Evolutionary conservation across 2,888 invertebrate species (phyloP), one percentile per base, ranked within the genome.

Genomic region (Strigamia crassipes): DNA sequence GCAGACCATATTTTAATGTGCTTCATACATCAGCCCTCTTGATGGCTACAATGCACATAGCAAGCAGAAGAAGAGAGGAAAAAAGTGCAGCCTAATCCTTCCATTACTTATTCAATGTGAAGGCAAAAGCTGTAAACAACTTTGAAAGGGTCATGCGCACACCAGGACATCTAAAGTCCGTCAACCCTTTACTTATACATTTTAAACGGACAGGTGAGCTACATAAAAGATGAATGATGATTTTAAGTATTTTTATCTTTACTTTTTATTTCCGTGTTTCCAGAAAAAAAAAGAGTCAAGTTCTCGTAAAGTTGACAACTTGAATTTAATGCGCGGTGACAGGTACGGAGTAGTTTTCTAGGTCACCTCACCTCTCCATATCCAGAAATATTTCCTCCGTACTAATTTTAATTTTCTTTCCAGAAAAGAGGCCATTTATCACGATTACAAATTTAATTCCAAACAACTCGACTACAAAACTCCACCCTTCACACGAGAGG

Each of bases 1-100:
- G 73, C 81, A 81, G 81, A 41, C 81, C 81, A 81, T 81, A 81
- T 81, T 81, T 81, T 81, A 81, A 81, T 81, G 81, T 27, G 73
- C 73, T 34, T 81, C 66, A 73, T 81, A 81, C 81, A 81, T 81
- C 81, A 81, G 41, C 73, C 56, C 79, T 79, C 34, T 27, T 56
- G 81, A 81, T 81, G 81, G 81, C 46, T 81, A 73, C 81, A 81
- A 81, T 81, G 81, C 81, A 56, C 56, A 56, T 56, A 56, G 56
- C 56, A 56, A n/a, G 56, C 56, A 18, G 56, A 56, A 56, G 56
- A 18, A 56, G 56, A 6, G 56, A 18, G 56, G 18, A 56, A 56
- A n/a, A 56, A 56, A 56, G 18, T 56, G 56, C 56, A 56, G 56
- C 56, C 23, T 81, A 81, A 81, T 66, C 81, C 81, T 23, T 27